These are phyloP conservation scores for Vimba vimba DNA, from an alignment of 2,113 vertebrate genomes.

Conservation along the genomic window DNA sequence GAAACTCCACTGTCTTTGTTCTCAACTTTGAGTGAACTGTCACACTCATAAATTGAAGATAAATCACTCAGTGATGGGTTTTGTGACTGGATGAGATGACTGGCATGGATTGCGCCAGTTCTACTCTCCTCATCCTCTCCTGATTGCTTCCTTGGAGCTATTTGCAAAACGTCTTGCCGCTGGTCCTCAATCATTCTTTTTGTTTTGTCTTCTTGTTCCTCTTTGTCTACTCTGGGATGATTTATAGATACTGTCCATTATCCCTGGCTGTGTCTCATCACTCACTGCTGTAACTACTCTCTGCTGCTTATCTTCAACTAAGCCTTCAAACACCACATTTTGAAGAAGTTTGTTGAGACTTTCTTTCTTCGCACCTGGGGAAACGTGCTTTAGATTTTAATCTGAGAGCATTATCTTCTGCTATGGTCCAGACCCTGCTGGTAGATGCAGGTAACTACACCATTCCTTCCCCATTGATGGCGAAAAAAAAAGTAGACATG, in stretches of 20 bases:
- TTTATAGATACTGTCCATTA: conserved; percentile 43
- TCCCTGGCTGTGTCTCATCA: conserved; percentile 17
- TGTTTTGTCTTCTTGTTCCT: conserved; percentile 41
- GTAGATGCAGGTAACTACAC: neutral
- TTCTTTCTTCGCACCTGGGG: neutral
- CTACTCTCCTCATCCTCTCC: conserved; percentile 13
- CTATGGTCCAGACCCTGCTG: neutral
- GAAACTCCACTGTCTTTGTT: conserved; percentile 15
- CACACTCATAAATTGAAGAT: conserved; percentile 35
- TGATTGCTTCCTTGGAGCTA: conserved; percentile 35
- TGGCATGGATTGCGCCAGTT: conserved; percentile 23
- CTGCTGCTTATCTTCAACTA: conserved; percentile 9
- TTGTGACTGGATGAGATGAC: conserved; percentile 36
- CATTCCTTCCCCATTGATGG: neutral
- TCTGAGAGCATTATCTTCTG: neutral
- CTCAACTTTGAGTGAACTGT: conserved; percentile 26
- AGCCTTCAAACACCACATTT: neutral
- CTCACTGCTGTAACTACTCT: conserved; percentile 26
- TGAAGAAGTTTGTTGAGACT: conserved; percentile 8
- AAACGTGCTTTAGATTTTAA: neutral
- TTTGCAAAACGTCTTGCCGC: conserved; percentile 36
- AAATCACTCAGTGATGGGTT: conserved; percentile 28
- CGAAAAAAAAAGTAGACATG: neutral
- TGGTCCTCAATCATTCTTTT: conserved; percentile 40
- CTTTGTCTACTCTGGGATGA: conserved; percentile 23